Evolutionary conservation across 2,797 vertebrate genomes (phyloP), one percentile per base, ranked within the genome.

Genomic region (Rhabdomys pumilio): DNA sequence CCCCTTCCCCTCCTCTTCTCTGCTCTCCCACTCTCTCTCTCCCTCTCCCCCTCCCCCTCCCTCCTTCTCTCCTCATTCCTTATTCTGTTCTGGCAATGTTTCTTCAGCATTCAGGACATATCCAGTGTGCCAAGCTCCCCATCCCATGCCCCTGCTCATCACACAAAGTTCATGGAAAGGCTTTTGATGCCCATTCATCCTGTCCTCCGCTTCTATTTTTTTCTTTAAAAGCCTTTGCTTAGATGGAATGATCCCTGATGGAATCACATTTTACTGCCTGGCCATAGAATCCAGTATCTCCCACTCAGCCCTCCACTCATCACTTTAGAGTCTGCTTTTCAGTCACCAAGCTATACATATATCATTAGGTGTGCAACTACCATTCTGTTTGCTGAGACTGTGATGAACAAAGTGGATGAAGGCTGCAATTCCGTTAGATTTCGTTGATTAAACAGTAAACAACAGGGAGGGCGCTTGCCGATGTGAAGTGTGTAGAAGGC

Each of bases 141-240:
- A 65, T 47, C 44, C 41, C 10, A 4, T 7, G 5, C 5, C 41
- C 19, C 3, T 22, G 6, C 13, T 11, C 34, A 38, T 1, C 0
- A 2, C 0, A 1, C 0, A 2, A 17, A 31, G 31, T 20, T 20
- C 29, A 13, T 0, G 31, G 22, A 38, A 19, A 53, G 38, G 20
- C 1, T 50, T 38, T 26, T 19, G 19, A 15, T 14, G 29, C 19
- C 17, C 38, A 15, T 47, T 34, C 26, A 22, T 3, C 44, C 38
- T 15, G 69, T 17, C 29, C 55, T 34, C 61, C 9, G 4, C 59
- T 19, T 50, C 44, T 19, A 3, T 4, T 26, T 94, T 38, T 38
- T 1, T 14, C 3, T n/a, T 50, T 65, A 31, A 20, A 9, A 34
- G 83, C 26, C 14, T 2, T 67, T 17, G 0, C 53, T 61, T 34